A percentile compares a stretch with the other conserved stretches of the same genome.
These are phyloP conservation scores for Dasyurus viverrinus DNA, from an alignment of 2,113 vertebrate species.

Conservation along the genomic window DNA sequence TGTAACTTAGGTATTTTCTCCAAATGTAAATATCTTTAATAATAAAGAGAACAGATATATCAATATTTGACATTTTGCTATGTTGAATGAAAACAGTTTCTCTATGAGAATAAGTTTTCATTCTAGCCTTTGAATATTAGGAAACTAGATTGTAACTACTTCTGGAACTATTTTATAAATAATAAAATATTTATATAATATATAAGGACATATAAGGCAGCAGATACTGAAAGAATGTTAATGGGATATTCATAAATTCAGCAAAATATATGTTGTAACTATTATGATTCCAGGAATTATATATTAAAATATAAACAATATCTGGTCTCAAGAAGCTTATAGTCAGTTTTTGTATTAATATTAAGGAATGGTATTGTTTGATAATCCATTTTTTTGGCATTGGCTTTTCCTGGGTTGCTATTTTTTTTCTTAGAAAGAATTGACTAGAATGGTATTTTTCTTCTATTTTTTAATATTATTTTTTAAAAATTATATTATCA, in stretches of 20 bases:
- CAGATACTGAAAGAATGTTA: neutral
- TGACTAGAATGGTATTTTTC: neutral
- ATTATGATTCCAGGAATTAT: neutral
- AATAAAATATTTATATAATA: neutral
- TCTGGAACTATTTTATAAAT: neutral
- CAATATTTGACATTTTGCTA: neutral
- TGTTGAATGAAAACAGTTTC: neutral
- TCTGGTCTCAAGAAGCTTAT: neutral
- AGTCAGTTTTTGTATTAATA: neutral
- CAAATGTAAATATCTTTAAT: neutral
- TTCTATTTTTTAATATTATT: neutral
- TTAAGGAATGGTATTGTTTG: neutral
- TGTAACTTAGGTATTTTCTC: neutral
- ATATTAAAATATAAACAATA: neutral
- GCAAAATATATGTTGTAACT: neutral
- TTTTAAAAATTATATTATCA: neutral
- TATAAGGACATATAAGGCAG: neutral
- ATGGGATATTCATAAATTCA: neutral
- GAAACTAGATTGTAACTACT: neutral
- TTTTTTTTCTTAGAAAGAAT: neutral
- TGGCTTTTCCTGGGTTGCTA: neutral
- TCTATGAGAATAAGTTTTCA: neutral
- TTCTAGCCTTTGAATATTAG: neutral
- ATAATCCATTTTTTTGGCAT: neutral
- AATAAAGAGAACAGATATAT: neutral